A percentile compares a stretch with the other conserved stretches of the same genome.
Evolutionary conservation across 2,113 vertebrate species (phyloP).

Genomic region (Tupaia chinensis): DNA sequence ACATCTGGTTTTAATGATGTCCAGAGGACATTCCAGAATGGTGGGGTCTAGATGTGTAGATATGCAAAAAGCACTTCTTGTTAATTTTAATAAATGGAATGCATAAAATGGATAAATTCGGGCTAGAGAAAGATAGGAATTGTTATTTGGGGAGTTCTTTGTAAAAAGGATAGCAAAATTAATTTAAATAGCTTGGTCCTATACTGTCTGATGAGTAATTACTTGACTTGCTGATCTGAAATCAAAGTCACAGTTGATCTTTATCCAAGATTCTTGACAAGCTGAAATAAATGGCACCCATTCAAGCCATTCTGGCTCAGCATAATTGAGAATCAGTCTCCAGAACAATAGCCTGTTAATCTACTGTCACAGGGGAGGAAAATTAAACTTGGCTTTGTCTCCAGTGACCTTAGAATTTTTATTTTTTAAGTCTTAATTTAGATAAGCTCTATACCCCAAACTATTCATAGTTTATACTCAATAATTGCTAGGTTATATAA

Average conservation of each 20-base stretch:
- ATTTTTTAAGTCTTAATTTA: slow-evolving; percentile 49
- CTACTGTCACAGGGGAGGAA: slow-evolving; percentile 76
- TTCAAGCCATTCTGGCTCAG: slow-evolving; percentile 80
- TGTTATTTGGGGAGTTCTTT: neutral
- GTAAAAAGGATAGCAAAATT: slow-evolving; percentile 31
- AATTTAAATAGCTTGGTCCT: slow-evolving; percentile 72
- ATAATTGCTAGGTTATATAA: neutral
- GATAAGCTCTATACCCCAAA: neutral
- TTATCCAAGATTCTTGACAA: slow-evolving; percentile 83
- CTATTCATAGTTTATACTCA: neutral
- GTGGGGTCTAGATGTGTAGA: slow-evolving; percentile 86
- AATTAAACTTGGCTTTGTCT: slow-evolving; percentile 73
- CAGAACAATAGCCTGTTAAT: slow-evolving; percentile 82
- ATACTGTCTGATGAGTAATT: slow-evolving; percentile 46
- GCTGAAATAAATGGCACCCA: slow-evolving; percentile 77
- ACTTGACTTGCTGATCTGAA: slow-evolving; percentile 62
- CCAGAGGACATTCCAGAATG: slow-evolving; percentile 86
- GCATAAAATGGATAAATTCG: slow-evolving; percentile 39
- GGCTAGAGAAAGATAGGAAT: neutral
- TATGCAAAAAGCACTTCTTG: slow-evolving; percentile 82
- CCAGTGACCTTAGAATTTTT: neutral
- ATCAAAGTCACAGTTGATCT: slow-evolving; percentile 77
- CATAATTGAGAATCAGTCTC: slow-evolving; percentile 80
- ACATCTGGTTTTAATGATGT: slow-evolving; percentile 89
- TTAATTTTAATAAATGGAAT: slow-evolving; percentile 79